These are phyloP conservation scores for Theretra japonica DNA, from an alignment of 2,888 invertebrate genomes.

Conservation along the genomic window DNA sequence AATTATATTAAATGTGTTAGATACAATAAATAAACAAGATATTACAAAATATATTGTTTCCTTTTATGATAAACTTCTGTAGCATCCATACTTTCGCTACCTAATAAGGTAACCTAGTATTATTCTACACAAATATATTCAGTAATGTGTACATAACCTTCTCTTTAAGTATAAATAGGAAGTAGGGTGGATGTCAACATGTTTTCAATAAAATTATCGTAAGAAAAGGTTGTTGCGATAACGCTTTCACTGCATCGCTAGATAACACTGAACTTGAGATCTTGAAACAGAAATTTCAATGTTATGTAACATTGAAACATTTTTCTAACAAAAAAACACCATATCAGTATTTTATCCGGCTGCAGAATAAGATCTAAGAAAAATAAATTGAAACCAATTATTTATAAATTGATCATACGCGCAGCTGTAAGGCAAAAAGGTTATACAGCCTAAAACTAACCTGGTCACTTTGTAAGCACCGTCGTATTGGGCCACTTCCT, in stretches of 20 bases:
- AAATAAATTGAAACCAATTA: not conserved
- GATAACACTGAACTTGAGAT: conserved; percentile 44
- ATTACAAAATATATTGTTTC: too few relatives aligned
- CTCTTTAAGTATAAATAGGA: not conserved
- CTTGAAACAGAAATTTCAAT: conserved; percentile 60
- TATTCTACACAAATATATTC: not conserved
- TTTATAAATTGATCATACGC: conserved; percentile 1
- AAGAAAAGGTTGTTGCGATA: conserved; percentile 12
- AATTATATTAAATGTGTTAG: too few relatives aligned
- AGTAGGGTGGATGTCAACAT: not conserved
- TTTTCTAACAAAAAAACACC: conserved; percentile 23
- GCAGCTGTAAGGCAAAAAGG: not conserved
- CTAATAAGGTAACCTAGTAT: not conserved
- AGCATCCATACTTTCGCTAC: not conserved
- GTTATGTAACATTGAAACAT: conserved; percentile 65
- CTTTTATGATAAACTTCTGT: too few relatives aligned
- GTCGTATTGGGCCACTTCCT: conserved; percentile 99
- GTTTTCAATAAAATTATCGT: conserved; percentile 5
- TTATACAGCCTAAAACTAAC: conserved; percentile 45
- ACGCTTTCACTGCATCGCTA: conserved; percentile 24
- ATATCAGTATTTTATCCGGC: not conserved
- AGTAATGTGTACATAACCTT: not conserved
- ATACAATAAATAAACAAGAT: too few relatives aligned
- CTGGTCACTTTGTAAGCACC: conserved; percentile 98
- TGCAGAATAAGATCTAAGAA: too few relatives aligned